phyloP scores from a whole-genome alignment of 2,113 vertebrate genomes.

The Proteles cristata region DNA sequence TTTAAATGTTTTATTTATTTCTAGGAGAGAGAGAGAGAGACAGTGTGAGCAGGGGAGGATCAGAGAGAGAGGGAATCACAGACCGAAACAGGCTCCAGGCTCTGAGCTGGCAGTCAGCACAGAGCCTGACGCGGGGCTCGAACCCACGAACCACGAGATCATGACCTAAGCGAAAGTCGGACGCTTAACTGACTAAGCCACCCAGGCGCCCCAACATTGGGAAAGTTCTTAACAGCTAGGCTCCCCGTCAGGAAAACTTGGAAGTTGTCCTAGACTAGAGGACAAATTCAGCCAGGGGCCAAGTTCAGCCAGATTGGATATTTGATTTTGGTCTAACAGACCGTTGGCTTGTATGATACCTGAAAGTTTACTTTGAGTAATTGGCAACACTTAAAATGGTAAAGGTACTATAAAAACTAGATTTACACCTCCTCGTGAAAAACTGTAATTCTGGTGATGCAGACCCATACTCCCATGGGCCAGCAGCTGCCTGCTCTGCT shows the following conservation, averaged over 20 bases:
- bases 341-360: neutral
- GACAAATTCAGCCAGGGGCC: neutral
- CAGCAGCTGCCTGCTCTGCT: neutral
- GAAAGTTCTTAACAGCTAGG: neutral
- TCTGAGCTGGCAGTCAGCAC: too few relatives aligned
- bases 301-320: neutral
- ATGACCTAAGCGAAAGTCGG: too few relatives aligned
- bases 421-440: neutral
- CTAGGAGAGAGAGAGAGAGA: too few relatives aligned
- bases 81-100: too few relatives aligned
- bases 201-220: too few relatives aligned
- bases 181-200: too few relatives aligned
- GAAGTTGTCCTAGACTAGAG: neutral
- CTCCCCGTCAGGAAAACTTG: neutral
- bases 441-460: accelerated
- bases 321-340: neutral
- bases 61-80: too few relatives aligned
- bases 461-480: accelerated
- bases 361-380: neutral
- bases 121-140: too few relatives aligned
- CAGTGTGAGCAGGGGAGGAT: too few relatives aligned
- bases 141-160: too few relatives aligned
- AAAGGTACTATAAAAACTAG: neutral
- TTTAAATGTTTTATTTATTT: too few relatives aligned
- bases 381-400: neutral